Base-by-base conservation (phyloP, 1,140 invertebrate genomes). In the Drosophila quadrilineata region DNA sequence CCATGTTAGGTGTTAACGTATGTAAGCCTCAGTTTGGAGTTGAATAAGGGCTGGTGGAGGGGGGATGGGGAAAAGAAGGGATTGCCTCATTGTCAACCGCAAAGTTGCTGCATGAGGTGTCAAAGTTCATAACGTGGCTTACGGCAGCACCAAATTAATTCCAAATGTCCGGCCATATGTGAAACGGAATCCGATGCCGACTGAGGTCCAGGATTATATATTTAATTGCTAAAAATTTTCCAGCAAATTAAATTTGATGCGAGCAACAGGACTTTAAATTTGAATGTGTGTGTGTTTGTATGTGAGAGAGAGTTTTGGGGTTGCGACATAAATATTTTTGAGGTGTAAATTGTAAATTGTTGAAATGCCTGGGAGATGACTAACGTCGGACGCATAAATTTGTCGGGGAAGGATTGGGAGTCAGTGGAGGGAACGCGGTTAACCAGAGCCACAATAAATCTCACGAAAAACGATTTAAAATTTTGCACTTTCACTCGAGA, bases 91-190 rank as follows among this genome's bases (percentile, higher is more conserved):
- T 88, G 87, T 85, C 75, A 72, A 87, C 86, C 87, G 66, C 86
- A 88, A 85, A 88, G 86, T 87, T 87, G 82, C 73, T 88, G 82
- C 82, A 79, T 82, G 87, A 88, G 87, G 87, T 88, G 87, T 87
- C 84, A 88, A 88, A 88, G 87, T 88, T 87, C 82, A 80, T 73
- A 70, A 63, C 63, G 82, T 79, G 56, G 66, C 29, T 14, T 8
- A 6, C 49, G 14, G 9, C 50, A 45, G 60, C 73, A n/a, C 40
- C 48, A 52, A 88, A 84, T 88, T 82, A 88, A 88, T 85, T 88
- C 53, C 50, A 14, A 50, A 66, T 75, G 79, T 71, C 73, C 66
- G 65, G 50, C 60, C 59, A 41, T 57, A 59, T 56, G 26, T 60
- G 63, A n/a, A n/a, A n/a, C n/a, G n/a, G n/a, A n/a, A n/a, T 33